These are phyloP conservation scores for Rhagophthalmus giganteus DNA, from an alignment of 2,888 invertebrate genomes.

Conservation along the genomic window DNA sequence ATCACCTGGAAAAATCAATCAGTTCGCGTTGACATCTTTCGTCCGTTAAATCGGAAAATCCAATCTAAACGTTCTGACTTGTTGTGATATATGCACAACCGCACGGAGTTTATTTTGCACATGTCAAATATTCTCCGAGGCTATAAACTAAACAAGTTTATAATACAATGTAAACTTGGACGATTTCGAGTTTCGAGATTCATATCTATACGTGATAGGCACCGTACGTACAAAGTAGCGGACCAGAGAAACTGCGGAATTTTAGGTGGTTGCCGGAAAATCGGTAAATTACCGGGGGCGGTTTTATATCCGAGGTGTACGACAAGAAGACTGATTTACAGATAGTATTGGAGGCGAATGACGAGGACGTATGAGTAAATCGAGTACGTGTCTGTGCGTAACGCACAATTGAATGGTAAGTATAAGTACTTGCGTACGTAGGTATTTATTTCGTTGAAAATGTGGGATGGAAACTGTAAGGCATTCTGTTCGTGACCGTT, in stretches of 20 bases:
- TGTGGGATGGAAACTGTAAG: conserved; percentile 10
- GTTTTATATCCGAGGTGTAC: no score
- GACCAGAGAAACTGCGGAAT: no score
- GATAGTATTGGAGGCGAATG: conserved; percentile 20
- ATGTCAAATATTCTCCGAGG: conserved; percentile 38
- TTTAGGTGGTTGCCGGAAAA: no score
- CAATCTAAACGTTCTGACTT: conserved; percentile 38
- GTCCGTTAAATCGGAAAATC: conserved; percentile 40
- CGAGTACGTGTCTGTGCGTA: conserved; percentile 25
- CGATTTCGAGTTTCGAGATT: conserved; percentile 22
- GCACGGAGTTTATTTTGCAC: conserved; percentile 42
- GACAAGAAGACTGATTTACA: conserved; percentile 27
- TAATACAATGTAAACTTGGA: conserved; percentile 32
- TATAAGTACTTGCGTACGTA: no score
- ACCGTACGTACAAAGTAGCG: no score
- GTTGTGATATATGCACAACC: conserved; percentile 41
- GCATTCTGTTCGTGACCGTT: conserved; percentile 21
- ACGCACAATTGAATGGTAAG: conserved; percentile 21
- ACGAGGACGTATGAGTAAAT: conserved; percentile 30
- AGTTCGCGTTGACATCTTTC: conserved; percentile 33
- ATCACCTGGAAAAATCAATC: conserved; percentile 30
- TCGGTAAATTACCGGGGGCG: no score
- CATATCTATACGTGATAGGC: no score
- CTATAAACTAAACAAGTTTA: conserved; percentile 38
- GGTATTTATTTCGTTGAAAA: conserved; percentile 13